These are phyloP conservation scores for Chionis minor DNA, from an alignment of 2,113 vertebrate species.

Conservation along the genomic window DNA sequence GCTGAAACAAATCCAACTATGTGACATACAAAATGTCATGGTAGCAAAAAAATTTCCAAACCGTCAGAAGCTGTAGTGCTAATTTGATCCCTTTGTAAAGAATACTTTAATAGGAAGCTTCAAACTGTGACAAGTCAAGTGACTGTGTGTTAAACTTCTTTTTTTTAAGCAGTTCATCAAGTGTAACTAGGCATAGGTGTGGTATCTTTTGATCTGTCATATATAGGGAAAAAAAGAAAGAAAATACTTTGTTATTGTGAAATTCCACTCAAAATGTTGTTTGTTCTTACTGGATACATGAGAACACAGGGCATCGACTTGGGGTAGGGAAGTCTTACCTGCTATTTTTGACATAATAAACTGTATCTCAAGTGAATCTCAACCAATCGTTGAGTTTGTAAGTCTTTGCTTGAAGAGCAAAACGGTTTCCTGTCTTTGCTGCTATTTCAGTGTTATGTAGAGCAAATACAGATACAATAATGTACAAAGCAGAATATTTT, in stretches of 20 bases:
- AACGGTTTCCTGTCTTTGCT: not conserved
- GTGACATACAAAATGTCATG: slow-evolving; percentile 3
- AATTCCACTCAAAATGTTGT: not conserved
- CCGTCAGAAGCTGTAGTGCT: not conserved
- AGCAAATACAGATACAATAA: not conserved
- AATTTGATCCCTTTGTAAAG: not conserved
- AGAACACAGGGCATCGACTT: not conserved
- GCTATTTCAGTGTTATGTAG: not conserved
- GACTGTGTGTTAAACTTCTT: not conserved
- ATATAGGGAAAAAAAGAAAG: not conserved
- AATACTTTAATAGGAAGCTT: not conserved
- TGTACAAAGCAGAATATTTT: not conserved
- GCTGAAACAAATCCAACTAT: slow-evolving; percentile 10
- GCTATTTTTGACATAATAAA: not conserved
- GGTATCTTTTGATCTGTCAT: slow-evolving; percentile 19
- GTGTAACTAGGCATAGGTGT: not conserved
- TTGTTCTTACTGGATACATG: not conserved
- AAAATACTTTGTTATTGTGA: not conserved
- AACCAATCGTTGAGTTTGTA: no score
- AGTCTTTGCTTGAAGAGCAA: not conserved
- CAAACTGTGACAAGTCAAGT: not conserved
- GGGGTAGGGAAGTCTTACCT: not conserved
- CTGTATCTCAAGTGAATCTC: not conserved
- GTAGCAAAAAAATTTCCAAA: not conserved
- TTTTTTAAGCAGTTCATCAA: not conserved